Conservation (phyloP, 2,113 vertebrate species). For the Eptesicus fuscus region DNA sequence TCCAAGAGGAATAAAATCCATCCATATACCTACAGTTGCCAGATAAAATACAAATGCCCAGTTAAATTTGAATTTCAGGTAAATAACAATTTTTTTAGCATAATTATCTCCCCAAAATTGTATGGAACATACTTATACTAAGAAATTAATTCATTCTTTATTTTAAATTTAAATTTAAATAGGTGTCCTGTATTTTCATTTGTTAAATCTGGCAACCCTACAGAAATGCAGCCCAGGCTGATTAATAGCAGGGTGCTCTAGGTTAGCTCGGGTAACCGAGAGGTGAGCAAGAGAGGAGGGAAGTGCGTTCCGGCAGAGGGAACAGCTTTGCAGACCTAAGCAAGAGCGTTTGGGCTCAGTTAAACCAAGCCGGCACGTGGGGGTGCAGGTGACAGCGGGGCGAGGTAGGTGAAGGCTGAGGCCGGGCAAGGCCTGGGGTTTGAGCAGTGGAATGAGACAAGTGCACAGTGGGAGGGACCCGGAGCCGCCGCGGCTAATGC, state of each 20-base stretch:
- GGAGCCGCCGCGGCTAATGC: too few species aligned
- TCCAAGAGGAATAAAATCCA: not conserved
- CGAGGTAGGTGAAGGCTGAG: not conserved
- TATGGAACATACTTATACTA: not conserved
- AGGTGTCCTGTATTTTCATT: not conserved
- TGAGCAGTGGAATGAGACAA: not conserved
- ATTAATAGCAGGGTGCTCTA: not conserved
- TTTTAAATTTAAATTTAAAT: conserved; percentile 24
- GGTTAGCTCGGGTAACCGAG: not conserved
- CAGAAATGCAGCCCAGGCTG: not conserved
- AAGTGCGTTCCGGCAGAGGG: not conserved
- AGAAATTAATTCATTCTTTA: not conserved
- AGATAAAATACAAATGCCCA: not conserved
- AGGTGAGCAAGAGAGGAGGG: not conserved
- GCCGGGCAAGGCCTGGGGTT: not conserved
- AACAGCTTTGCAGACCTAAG: not conserved
- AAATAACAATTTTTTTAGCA: not conserved
- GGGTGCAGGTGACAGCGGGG: not conserved
- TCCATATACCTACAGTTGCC: not conserved
- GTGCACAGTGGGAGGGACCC: not conserved
- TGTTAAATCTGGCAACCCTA: not conserved
- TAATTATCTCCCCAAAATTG: not conserved
- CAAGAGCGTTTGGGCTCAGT: not conserved
- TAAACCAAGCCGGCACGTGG: not conserved
- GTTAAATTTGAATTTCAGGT: not conserved